Conservation (phyloP, 1,140 invertebrate genomes). For the Thalassaphorura encarpata region DNA sequence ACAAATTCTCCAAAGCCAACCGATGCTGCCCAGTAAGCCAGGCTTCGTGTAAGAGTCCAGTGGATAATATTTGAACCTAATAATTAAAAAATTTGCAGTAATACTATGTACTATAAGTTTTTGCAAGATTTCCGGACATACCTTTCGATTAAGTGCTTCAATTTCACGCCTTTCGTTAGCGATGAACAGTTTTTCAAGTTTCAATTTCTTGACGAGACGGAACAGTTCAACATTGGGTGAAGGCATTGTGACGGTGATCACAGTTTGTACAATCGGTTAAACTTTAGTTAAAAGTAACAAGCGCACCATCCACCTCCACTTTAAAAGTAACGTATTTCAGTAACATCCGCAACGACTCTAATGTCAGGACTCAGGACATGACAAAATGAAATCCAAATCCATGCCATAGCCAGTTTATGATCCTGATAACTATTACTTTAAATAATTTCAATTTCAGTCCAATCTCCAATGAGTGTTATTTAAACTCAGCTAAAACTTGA, state of each 20-base stretch:
- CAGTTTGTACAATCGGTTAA: no score
- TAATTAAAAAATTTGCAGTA: slow-evolving; percentile 6
- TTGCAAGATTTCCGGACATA: slow-evolving; percentile 36
- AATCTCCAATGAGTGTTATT: no score
- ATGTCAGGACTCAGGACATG: no score
- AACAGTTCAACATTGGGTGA: slow-evolving; percentile 44
- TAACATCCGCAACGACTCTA: no score
- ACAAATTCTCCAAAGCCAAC: slow-evolving; percentile 56
- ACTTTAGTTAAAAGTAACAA: no score
- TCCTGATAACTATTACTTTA: no score
- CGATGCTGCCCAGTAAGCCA: slow-evolving; percentile 85
- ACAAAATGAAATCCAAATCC: no score
- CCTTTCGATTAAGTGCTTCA: slow-evolving; percentile 59
- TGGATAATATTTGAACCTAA: slow-evolving; percentile 50
- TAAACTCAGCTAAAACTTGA: no score
- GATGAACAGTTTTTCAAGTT: slow-evolving; percentile 62
- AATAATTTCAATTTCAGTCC: no score
- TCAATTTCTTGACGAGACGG: slow-evolving; percentile 56
- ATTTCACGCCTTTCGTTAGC: slow-evolving; percentile 59
- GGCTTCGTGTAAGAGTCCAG: slow-evolving; percentile 60
- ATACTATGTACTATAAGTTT: slow-evolving; percentile 8
- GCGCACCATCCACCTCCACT: no score
- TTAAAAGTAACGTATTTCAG: no score
- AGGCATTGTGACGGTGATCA: slow-evolving; percentile 18
- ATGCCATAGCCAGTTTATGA: no score